phyloP scores from a whole-genome alignment of 2,888 invertebrate species.

The Stenchaetothrips biformis region DNA sequence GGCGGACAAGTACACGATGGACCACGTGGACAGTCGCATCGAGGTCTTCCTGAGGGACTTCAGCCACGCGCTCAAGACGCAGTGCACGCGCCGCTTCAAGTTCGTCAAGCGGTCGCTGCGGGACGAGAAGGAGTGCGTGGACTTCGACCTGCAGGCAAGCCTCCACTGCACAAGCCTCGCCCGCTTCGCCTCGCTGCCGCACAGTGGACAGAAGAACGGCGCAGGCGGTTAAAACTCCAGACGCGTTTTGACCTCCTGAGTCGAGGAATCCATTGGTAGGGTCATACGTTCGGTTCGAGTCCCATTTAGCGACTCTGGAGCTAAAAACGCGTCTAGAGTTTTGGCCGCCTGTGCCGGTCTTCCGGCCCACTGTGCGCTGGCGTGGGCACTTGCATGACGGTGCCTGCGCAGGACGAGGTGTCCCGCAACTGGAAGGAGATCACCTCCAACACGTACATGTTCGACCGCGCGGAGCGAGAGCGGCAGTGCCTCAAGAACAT shows the following conservation, averaged over 20 bases:
- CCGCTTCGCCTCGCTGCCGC: too few species aligned
- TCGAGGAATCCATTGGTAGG: too few species aligned
- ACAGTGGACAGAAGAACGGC: too few species aligned
- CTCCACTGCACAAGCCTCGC: neutral
- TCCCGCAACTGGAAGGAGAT: conserved; percentile 76
- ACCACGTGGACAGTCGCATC: conserved; percentile 64
- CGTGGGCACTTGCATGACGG: conserved; percentile 37
- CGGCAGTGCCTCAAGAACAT: conserved; percentile 17
- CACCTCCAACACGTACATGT: conserved; percentile 62
- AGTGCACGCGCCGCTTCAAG: conserved; percentile 14
- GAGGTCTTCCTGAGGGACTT: conserved; percentile 64
- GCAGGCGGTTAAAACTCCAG: too few species aligned
- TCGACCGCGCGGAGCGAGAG: conserved; percentile 67
- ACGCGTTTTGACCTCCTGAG: too few species aligned
- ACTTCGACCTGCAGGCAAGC: conserved; percentile 12
- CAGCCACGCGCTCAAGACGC: conserved; percentile 35
- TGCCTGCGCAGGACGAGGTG: conserved; percentile 69
- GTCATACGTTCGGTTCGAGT: too few species aligned
- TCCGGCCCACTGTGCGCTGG: too few species aligned
- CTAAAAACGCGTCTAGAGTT: too few species aligned
- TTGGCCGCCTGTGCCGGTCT: too few species aligned
- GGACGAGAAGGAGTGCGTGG: conserved; percentile 15
- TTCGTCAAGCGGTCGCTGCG: conserved; percentile 22
- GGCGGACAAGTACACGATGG: conserved; percentile 61
- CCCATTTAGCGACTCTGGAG: too few species aligned